Base-by-base conservation (phyloP, 2,888 invertebrate species). In the Hirtodrosophila histrioides region DNA sequence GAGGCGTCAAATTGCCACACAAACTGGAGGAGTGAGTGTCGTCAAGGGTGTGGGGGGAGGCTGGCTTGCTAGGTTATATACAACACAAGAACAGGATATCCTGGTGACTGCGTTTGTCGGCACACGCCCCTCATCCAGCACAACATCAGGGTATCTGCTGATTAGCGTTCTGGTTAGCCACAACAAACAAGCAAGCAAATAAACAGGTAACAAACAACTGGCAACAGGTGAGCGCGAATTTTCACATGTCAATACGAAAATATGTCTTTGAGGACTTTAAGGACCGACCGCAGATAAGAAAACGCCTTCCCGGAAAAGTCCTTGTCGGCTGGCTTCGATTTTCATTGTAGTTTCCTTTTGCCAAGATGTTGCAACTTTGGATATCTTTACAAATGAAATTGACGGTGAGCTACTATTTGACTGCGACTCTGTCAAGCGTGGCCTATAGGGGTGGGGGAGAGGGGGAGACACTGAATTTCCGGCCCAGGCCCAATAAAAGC, bases 171-270 rank as follows among this genome's bases (percentile, higher is more conserved):
- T 56, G 74, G 66, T 66, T 60, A 66, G 75, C 74, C 74, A 53
- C 54, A 45, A 48, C 36, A 49, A 62, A 45, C 31, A 31, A n/a
- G n/a, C n/a, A 51, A 35, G 41, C 46, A 56, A 56, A 48, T 27
- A 45, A 39, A 17, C 44, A 35, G 40, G 46, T 48, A 68, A 46
- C 48, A 43, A 17, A 33, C 50, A 49, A 50, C 55, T 53, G 41
- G 51, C 75, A 72, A 62, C 73, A 75, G 67, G 69, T 67, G 64
- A 60, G 62, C 49, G 81, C 73, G 68, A 81, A 68, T 75, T 78
- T 71, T 81, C 84, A 78, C 81, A 84, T 56, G 73, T 67, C 81
- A 80, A 84, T 45, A 70, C 36, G 24, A 68, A 58, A 75, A 62
- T 39, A 60, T 35, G 27, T 40, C 49, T 31, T 17, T 17, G 2